phyloP scores from a whole-genome alignment of 1,140 invertebrate genomes.

The Leptopilina clavipes region DNA sequence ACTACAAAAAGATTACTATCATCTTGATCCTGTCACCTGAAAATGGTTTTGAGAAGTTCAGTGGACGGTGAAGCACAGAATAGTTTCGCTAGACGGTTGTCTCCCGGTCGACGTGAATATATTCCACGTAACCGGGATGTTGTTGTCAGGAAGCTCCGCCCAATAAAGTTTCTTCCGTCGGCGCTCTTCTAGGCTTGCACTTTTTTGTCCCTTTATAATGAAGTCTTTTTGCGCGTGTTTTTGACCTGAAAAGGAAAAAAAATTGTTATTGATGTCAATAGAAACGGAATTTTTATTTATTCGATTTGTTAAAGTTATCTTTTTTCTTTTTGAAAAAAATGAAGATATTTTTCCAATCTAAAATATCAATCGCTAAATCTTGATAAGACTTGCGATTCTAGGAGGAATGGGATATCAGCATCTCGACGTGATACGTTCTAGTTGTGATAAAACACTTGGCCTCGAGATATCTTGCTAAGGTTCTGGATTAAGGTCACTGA shows the following conservation, averaged over 20 bases:
- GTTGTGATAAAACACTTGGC: constrained; percentile 7
- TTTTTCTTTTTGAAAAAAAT: too few species aligned
- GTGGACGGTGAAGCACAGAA: constrained; percentile 71
- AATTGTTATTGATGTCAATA: too few species aligned
- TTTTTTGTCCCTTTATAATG: constrained; percentile 66
- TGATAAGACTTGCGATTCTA: not conserved
- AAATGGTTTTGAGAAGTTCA: constrained; percentile 54
- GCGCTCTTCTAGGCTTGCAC: constrained; percentile 66
- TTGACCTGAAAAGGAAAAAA: constrained; percentile 61
- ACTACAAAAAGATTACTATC: constrained; percentile 4
- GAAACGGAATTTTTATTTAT: too few species aligned
- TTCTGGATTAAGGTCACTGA: not conserved
- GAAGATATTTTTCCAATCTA: not conserved
- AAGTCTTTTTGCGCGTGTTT: constrained; percentile 65
- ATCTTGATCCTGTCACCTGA: constrained; percentile 27
- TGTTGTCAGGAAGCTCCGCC: constrained; percentile 83
- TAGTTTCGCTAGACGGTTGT: constrained; percentile 82
- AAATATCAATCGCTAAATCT: not conserved
- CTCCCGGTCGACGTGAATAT: constrained; percentile 91
- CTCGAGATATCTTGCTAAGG: not conserved
- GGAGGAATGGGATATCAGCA: not conserved
- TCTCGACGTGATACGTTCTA: constrained; percentile 1
- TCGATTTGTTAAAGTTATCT: too few species aligned
- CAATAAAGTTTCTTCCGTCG: constrained; percentile 74
- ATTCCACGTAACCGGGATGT: constrained; percentile 89